Conservation (phyloP, 2,113 vertebrate genomes). For the Acanthisitta chloris region DNA sequence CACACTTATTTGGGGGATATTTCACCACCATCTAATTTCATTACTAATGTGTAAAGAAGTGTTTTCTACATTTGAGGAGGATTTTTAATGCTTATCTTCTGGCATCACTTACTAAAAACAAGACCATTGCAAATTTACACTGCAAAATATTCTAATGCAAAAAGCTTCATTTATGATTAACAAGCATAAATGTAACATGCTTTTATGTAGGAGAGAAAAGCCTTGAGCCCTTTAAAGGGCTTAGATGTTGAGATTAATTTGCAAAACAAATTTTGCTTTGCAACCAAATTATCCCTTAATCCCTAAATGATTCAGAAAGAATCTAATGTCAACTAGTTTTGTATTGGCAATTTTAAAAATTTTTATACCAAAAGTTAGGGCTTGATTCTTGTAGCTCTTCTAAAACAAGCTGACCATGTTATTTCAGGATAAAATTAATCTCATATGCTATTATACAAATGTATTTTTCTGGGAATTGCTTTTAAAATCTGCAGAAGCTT, state of each 20-base stretch:
- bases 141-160: background rate
- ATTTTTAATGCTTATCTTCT: background rate
- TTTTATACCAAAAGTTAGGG: background rate
- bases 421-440: background rate
- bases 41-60: background rate
- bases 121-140: background rate
- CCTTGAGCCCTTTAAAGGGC: background rate
- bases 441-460: background rate
- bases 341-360: background rate
- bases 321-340: background rate
- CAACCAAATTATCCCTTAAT: constrained; percentile 43
- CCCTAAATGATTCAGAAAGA: constrained; percentile 23
- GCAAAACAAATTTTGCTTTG: constrained; percentile 36
- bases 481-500: background rate
- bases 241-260: background rate
- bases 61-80: background rate
- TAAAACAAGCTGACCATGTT: background rate
- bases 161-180: background rate
- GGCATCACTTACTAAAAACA: background rate
- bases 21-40: background rate
- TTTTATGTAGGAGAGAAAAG: background rate
- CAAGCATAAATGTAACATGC: background rate
- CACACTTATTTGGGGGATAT: background rate
- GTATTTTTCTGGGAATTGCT: background rate
- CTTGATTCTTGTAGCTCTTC: background rate